Conservation (phyloP, 1,140 invertebrate genomes). For the Formica exsecta region DNA sequence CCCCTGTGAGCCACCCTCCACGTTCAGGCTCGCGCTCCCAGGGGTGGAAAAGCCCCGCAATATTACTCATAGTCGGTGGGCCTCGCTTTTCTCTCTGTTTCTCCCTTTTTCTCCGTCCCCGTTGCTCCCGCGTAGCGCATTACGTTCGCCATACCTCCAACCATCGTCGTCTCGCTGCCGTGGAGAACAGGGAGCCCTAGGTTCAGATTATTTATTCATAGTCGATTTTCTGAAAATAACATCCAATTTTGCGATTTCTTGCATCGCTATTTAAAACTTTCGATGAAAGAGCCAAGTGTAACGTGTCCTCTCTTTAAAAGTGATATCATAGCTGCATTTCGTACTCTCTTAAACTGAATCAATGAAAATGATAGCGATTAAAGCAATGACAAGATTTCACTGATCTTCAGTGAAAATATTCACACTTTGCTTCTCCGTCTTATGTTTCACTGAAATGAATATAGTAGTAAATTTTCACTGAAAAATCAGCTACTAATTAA, state of each 20-base stretch:
- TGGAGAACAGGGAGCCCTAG: constrained; percentile 26
- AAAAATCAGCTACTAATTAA: too few relatives aligned
- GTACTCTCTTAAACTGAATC: too few relatives aligned
- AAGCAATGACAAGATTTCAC: too few relatives aligned
- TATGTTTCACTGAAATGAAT: too few relatives aligned
- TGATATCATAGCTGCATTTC: neutral
- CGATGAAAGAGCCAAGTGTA: neutral
- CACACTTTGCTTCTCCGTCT: too few relatives aligned
- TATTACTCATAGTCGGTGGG: constrained; percentile 86
- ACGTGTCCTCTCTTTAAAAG: neutral
- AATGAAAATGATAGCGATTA: too few relatives aligned
- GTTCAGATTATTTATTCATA: constrained; percentile 73
- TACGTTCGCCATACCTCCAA: constrained; percentile 46
- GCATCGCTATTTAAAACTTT: constrained; percentile 5
- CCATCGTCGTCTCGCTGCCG: constrained; percentile 49
- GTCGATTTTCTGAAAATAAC: constrained; percentile 70
- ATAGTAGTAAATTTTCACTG: too few relatives aligned
- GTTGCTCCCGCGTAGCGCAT: constrained; percentile 48
- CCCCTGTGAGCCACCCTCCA: constrained; percentile 70
- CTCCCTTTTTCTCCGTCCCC: constrained; percentile 30
- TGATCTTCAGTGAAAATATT: too few relatives aligned
- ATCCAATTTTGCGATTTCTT: constrained; percentile 46
- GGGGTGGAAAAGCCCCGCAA: constrained; percentile 85
- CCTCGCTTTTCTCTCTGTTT: constrained; percentile 65
- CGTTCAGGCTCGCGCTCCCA: constrained; percentile 79